Evolutionary conservation across 2,797 vertebrate genomes (phyloP), one percentile per base, ranked within the genome.

Genomic region (Crotalus adamanteus): DNA sequence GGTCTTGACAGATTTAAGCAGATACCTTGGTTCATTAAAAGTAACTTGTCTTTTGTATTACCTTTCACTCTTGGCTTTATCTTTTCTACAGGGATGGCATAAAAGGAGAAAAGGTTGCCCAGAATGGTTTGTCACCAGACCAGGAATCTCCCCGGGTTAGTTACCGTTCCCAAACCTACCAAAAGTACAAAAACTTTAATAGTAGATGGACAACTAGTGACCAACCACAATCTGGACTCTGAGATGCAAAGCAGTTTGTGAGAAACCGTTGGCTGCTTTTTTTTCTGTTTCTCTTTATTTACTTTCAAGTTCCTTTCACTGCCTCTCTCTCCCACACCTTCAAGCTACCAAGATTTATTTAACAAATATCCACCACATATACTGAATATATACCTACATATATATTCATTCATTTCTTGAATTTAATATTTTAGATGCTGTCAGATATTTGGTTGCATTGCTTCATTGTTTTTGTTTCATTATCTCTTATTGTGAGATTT

Each of bases 71-170:
- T 31, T 26, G 5, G 88, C 83, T 60, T 88, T 28, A 22, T 95
- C 69, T 96, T 86, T 96, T 61, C 90, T 7, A 95, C 97, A 99
- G 99, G 98, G 98, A 98, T 73, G 96, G 97, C 90, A 97, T 98
- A 94, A 98, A 98, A 98, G 98, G 98, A 92, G 98, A 99, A 92
- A 98, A 97, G 93, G 97, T 97, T 97, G 98, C 98, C 96, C 99
- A 99, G 94, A 99, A 99, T 22, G 99, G 99, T 96, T 98, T 99
- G 98, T 98, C 98, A 0, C 98, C 98, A 42, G 99, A 99, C 94
- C 99, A 99, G 98, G 99, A 99, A 96, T 98, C 99, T 95, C 98
- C 99, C 98, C 98, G 98, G 99, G 99, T 99, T 99, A 99, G 99
- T 99, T 99, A 99, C 97, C 98, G 99, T 96, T 99, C 99, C 94